phyloP scores from a whole-genome alignment of 1,140 invertebrate genomes.

The Drosophila kikkawai region DNA sequence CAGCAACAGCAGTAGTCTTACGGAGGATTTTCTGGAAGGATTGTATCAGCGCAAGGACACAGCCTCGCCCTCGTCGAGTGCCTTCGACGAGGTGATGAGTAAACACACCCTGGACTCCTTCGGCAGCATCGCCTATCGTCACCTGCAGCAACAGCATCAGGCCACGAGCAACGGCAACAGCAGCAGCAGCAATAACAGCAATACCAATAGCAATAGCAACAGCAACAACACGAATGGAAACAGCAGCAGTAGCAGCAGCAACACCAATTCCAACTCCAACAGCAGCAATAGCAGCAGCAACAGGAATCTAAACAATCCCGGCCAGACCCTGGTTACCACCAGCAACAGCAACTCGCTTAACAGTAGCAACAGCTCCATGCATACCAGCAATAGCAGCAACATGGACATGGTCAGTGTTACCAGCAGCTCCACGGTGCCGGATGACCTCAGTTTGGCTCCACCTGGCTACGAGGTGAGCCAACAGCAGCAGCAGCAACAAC shows the following conservation, averaged over 20 bases:
- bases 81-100: conserved; percentile 74
- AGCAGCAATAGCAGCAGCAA: conserved; percentile 14
- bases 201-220: conserved; percentile 34
- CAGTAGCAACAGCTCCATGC: conserved; percentile 67
- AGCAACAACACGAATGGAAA: conserved; percentile 13
- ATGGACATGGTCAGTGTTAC: conserved; percentile 29
- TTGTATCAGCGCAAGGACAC: conserved; percentile 67
- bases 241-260: conserved; percentile 16
- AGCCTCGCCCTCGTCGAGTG: conserved; percentile 72
- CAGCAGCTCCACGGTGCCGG: conserved; percentile 61
- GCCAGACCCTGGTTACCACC: conserved; percentile 15
- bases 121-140: conserved; percentile 76
- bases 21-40: conserved; percentile 71
- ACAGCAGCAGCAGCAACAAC: conserved; percentile 27
- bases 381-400: conserved; percentile 56
- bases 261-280: conserved; percentile 12
- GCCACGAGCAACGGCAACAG: conserved; percentile 53
- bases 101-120: conserved; percentile 75
- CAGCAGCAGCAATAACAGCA: conserved; percentile 54
- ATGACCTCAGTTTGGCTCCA: conserved; percentile 61
- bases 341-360: conserved; percentile 61
- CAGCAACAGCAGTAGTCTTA: conserved; percentile 39
- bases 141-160: conserved; percentile 56
- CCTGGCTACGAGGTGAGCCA: conserved; percentile 62
- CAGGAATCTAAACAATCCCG: conserved; percentile 4